Evolutionary conservation across 2,888 invertebrate species (phyloP), one percentile per base, ranked within the genome.

Genomic region (Flexamia atlantica): DNA sequence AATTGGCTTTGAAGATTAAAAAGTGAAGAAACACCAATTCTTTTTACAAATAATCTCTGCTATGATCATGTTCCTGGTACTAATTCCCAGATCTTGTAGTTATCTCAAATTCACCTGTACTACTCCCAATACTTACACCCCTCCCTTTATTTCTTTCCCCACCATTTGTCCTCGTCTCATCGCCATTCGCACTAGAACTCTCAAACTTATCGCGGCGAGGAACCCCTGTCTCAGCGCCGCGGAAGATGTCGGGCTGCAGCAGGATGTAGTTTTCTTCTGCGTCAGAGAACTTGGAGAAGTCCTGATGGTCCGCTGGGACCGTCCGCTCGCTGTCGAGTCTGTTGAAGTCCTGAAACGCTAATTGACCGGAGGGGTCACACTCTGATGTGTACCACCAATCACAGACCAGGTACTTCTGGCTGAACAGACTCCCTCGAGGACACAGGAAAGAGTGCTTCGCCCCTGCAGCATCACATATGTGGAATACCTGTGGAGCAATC

Each of bases 301-400:
- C 10, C 20, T 70, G 28, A 17, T 82, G 25, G 28, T 81, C 42
- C 12, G 57, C 42, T 64, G 14, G 20, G 68, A 25, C 40, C 7
- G 10, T 46, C 0, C 23, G 17, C 20, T 64, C 64, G 28, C 17
- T 28, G 28, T 70, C 32, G 1, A 30, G 57, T 30, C 32, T 76
- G 64, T 74, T 76, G 46, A 82, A 50, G 42, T 82, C 82, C n/a
- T 82, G 82, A 36, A 70, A 68, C 23, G 42, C 72, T 2, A 82
- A 46, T 0, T 28, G 42, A 23, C 40, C 74, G 14, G 64, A 60
- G 30, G 81, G 50, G 14, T 89, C 89, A 86, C 92, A 92, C 84
- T 91, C 90, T 64, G 92, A 91, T 85, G 92, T 92, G 88, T 91
- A 92, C 92, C 92, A 92, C 92, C 92, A 92, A 86, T 92, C 92